These are phyloP conservation scores for Pseudanteris insignis DNA, from an alignment of 2,888 invertebrate species.

Conservation along the genomic window DNA sequence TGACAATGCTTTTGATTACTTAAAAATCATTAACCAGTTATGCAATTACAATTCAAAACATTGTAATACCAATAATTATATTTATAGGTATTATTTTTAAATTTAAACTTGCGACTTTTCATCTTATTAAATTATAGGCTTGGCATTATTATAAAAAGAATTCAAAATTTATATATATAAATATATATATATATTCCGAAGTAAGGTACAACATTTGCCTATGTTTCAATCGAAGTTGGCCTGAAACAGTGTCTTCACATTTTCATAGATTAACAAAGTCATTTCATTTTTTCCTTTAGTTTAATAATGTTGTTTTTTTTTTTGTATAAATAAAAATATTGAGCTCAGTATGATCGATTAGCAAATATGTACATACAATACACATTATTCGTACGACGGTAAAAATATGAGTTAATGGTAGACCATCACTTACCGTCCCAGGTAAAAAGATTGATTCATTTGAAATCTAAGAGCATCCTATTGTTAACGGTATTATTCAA, in stretches of 20 bases:
- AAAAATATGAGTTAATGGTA: conserved; percentile 47
- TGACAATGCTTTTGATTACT: too few species aligned
- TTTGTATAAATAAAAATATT: conserved; percentile 61
- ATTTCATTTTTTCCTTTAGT: conserved; percentile 24
- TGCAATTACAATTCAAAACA: too few species aligned
- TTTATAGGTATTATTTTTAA: too few species aligned
- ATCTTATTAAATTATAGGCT: too few species aligned
- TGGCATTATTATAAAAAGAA: too few species aligned
- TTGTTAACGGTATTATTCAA: conserved; percentile 52
- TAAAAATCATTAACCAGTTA: too few species aligned
- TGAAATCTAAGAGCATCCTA: conserved; percentile 51
- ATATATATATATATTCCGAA: too few species aligned
- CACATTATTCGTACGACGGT: conserved; percentile 59
- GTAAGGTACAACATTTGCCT: too few species aligned
- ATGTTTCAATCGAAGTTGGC: too few species aligned
- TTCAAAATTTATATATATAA: too few species aligned
- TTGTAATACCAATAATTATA: too few species aligned
- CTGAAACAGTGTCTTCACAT: conserved; percentile 2
- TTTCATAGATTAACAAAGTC: conserved; percentile 48
- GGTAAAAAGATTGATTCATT: conserved; percentile 48
- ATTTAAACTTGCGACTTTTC: too few species aligned
- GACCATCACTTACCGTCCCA: conserved; percentile 58
- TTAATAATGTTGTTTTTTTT: conserved; percentile 21
- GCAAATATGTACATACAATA: conserved; percentile 66
- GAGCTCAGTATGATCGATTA: conserved; percentile 57